Base-by-base conservation (phyloP, 53 echinoderm and acorn worm species). In the Hippasteria phrygiana region DNA sequence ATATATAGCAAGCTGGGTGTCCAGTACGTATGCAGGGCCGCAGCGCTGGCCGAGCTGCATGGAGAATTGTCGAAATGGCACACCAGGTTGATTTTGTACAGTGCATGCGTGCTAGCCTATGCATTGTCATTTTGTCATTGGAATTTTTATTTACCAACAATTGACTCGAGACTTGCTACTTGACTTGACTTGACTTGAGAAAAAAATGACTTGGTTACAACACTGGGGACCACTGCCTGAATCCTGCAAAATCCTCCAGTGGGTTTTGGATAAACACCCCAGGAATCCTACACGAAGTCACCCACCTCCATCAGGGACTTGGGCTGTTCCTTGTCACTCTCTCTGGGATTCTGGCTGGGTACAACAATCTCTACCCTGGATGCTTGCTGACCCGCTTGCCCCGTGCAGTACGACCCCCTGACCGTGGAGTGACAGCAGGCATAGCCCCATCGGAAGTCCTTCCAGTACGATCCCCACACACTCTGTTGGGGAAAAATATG, bases 381-480 rank as follows among this genome's bases (percentile, higher is more conserved):
- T 22, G 93, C 96, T 72, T 87, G 42, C 56, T 82, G 88, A 1
- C 99, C 99, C 0, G 96, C 99, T 31, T 91, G 91, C 2, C 99
- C 99, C 0, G 95, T 95, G 69, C 99, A 98, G 91, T 98, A 98
- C 28, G 96, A 96, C 70, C 92, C 92, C 79, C 92, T 91, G 62
- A 98, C 99, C 5, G 88, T 53, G 2, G 99, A 95, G 39, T 98
- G 95, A 59, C 99, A 98, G 72, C 99, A 98, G 28, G 66, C 32
- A 74, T 93, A 98, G 7, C 99, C 99, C 99, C 99, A 98, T 31
- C 59, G 75, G 64, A 95, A 95, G 8, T 98, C 93, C 55, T 55
- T 91, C 99, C 99, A 98, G 83, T 83, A 98, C 2, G 99, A 98
- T 36, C 99, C 99, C 99, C 99, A 98, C 8, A 98, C 94, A 88